Evolutionary conservation across 1,140 invertebrate species (phyloP), one percentile per base, ranked within the genome.

Genomic region (Bombus waltoni): DNA sequence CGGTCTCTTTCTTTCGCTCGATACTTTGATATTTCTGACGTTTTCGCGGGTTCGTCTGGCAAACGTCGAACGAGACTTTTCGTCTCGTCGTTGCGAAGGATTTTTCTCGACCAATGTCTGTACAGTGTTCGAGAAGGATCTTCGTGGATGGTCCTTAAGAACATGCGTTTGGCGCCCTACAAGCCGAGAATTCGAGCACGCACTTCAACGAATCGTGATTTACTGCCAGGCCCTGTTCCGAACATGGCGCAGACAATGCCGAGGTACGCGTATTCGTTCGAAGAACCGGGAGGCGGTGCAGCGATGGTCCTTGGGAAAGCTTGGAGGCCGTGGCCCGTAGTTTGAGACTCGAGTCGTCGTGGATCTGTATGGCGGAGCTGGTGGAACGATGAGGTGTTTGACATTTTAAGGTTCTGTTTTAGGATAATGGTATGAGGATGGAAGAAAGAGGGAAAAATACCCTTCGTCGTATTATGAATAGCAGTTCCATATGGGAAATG

Each of bases 241-340:
- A 83, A 66, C 73, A 75, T 68, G 57, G 57, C 47, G 74, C 74
- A 2, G 74, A 78, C 82, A 83, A 83, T 76, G 28, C 18, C 57
- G 75, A 35, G 75, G 28, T 32, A 18, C 13, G 40, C 25, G 82
- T 70, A 70, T 78, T 71, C 47, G 42, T 32, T 70, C 38, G 40
- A 53, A 40, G 47, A 76, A 57, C 66, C 28, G 42, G 42, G 82
- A 75, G 82, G 38, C 25, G 81, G 59, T 40, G 35, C 42, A 22
- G 6, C 10, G 73, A 22, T 40, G 57, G 18, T 77, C 18, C 59
- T 18, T 72, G 68, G 76, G 59, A 62, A 72, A 72, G n/a, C 40
- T 72, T 0, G 40, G 44, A 53, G 35, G 78, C 62, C 25, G 62
- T 76, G 40, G 28, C 40, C 18, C 42, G 59, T 5, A 38, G 42